Conservation (phyloP, 2,888 invertebrate species). For the Diabrotica balteata region DNA sequence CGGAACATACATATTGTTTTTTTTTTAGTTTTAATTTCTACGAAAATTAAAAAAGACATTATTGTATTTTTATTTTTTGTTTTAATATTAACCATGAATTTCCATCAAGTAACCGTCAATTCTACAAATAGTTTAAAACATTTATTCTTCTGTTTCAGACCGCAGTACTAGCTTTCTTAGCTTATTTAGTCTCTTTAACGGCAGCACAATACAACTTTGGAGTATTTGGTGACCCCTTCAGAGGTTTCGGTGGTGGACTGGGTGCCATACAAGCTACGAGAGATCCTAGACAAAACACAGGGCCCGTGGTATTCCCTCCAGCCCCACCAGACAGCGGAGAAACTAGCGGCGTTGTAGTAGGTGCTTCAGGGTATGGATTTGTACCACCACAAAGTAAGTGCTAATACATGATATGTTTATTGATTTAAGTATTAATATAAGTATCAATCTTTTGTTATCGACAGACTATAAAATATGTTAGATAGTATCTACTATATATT, state of each 20-base stretch:
- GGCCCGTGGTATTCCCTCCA: conserved; percentile 82
- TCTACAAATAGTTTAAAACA: neutral
- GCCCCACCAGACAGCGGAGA: conserved; percentile 71
- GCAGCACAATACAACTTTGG: conserved; percentile 56
- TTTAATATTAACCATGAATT: no score
- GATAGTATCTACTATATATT: no score
- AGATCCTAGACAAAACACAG: conserved; percentile 71
- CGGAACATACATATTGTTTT: no score
- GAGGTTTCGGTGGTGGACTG: conserved; percentile 58
- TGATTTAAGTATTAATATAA: no score
- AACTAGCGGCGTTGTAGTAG: conserved; percentile 81
- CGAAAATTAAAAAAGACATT: no score
- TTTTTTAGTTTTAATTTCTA: no score
- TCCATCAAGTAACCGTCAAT: no score
- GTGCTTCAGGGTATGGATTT: conserved; percentile 86
- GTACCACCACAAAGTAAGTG: conserved; percentile 72
- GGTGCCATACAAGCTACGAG: conserved; percentile 62
- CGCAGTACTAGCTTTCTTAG: conserved; percentile 38
- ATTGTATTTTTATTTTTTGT: no score
- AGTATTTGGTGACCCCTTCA: conserved; percentile 58
- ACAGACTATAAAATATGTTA: no score
- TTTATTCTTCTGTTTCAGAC: conserved; percentile 38
- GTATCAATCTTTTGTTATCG: no score
- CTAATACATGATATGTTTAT: no score
- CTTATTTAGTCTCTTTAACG: conserved; percentile 48